Conservation (phyloP, 2,797 vertebrate genomes). For the Esox masquinongy region DNA sequence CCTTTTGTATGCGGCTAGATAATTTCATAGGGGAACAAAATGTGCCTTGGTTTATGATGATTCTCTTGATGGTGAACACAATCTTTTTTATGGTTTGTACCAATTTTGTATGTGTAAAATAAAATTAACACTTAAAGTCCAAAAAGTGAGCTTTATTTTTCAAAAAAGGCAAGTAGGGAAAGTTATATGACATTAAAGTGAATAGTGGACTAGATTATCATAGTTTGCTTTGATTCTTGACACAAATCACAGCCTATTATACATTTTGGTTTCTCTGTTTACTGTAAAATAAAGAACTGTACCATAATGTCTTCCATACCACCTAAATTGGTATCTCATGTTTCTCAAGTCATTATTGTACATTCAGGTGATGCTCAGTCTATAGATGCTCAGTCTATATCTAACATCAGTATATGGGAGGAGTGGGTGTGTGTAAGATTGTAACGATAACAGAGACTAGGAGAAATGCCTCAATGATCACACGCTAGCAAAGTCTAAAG, state of each 20-base stretch:
- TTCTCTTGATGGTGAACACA: slow-evolving; percentile 55
- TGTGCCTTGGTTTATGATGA: slow-evolving; percentile 72
- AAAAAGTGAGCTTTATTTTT: background rate
- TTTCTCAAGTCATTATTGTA: background rate
- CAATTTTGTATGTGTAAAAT: slow-evolving; percentile 76
- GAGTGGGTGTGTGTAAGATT: slow-evolving; percentile 24
- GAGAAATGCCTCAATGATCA: slow-evolving; percentile 44
- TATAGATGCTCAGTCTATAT: background rate
- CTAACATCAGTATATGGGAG: background rate
- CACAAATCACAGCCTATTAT: background rate
- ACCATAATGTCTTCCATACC: background rate
- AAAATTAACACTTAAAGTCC: slow-evolving; percentile 63
- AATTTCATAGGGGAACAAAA: slow-evolving; percentile 48
- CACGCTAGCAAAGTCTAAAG: slow-evolving; percentile 13
- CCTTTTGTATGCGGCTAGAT: slow-evolving; percentile 50
- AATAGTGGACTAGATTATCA: background rate
- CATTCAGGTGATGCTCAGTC: background rate
- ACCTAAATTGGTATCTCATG: background rate
- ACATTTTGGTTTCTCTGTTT: background rate
- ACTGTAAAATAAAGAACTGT: background rate
- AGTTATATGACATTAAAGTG: background rate
- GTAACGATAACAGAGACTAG: slow-evolving; percentile 14
- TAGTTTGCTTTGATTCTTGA: background rate
- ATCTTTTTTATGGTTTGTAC: slow-evolving; percentile 74
- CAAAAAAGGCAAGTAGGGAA: background rate